Base-by-base conservation (phyloP, 2,888 invertebrate genomes). In the Apamea monoglypha region DNA sequence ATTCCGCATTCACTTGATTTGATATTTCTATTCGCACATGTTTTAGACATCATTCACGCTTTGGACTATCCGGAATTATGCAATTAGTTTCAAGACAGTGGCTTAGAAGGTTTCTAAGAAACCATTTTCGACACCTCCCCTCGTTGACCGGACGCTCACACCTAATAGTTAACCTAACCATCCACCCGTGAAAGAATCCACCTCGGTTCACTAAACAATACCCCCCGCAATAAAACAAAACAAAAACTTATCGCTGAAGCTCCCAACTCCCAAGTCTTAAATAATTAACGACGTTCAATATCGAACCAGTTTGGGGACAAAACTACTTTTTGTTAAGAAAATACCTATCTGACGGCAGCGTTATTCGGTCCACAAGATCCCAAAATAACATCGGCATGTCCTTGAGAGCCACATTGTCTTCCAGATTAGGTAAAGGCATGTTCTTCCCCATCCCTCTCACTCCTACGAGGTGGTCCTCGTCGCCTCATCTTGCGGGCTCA, bases 391-490 rank as follows among this genome's bases (percentile, higher is more conserved):
- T 93, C 93, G 93, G 90, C 93, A 92, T 91, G 92, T 92, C 94
- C 92, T 92, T 93, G 93, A 91, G 90, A 88, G 90, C 88, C 89
- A 92, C 95, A 96, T 96, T 96, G 96, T 96, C 91, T 96, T 95
- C 96, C 96, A 94, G 95, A 95, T 96, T 95, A 95, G 96, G 96
- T 94, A 94, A 94, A 95, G 95, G 95, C 95, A 96, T 96, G 94
- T 90, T 83, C 88, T 85, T 86, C 84, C 86, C 86, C 87, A 81
- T 88, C 88, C 82, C 86, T 83, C 80, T 85, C 86, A 59, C 88
- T 83, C 81, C 74, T 80, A 78, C 78, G 76, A 81, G 77, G 83
- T 85, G 82, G 82, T 81, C 53, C 83, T 88, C 77, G 79, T 78
- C 87, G 90, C 87, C 91, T 94, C 93, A 94, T 95, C 94, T 95